Base-by-base conservation (phyloP, 2,113 vertebrate species). In the Hoplias malabaricus region DNA sequence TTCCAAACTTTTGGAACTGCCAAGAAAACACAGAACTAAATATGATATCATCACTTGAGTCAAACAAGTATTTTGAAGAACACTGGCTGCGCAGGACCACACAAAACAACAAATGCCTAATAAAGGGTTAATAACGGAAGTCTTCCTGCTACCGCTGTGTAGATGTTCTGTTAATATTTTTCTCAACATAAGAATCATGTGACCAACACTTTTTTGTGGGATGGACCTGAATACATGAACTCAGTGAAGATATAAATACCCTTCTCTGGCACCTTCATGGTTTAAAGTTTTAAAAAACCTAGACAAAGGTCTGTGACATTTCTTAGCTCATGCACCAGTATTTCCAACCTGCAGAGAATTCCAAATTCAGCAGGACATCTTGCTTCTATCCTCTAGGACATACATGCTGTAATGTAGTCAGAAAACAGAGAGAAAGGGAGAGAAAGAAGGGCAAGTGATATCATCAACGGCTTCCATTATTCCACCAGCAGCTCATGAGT, bases 381-480 rank as follows among this genome's bases (percentile, higher is more conserved):
- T 31, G 62, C 33, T 61, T 69, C 42, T 46, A 67, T 12, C 21
- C 38, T 48, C 68, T 21, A 40, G 40, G n/a, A 38, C 11, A 56
- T 62, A 25, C 38, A 31, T 54, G 43, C 54, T 53, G 23, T 33
- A 40, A 34, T 46, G 50, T 56, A n/a, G 59, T 21, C 43, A 77
- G 59, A 70, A 14, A 23, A 72, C 62, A 62, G 38, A 67, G 27
- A 33, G 27, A 43, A 21, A 21, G 36, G 6, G n/a, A 42, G 56
- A 46, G 42, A 53, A 29, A 40, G 69, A 21, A 43, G 31, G 43
- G 40, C 9, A 0, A 57, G 34, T 48, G 29, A 79, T 57, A 59
- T 36, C 54, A 70, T 43, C 31, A 59, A 29, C 42, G 53, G 16
- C 69, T 73, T 69, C 65, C 61, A 68, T 71, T 76, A 66, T 50